Percentiles rank a stretch among this genome's conserved stretches.
These are phyloP conservation scores for Cephus runcator DNA, from an alignment of 2,888 invertebrate genomes.

Conservation along the genomic window DNA sequence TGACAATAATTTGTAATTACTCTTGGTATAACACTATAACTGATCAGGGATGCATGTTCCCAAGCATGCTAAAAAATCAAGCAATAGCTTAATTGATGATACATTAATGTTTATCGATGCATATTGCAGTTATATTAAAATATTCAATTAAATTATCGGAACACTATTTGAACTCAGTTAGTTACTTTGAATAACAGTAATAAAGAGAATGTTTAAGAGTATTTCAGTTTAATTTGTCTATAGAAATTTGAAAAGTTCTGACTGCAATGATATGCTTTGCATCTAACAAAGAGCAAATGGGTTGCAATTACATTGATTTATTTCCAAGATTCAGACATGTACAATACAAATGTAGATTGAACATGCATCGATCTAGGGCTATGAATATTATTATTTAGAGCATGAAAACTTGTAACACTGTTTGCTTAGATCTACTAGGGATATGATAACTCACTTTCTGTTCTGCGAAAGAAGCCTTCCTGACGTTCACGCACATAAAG, in stretches of 20 bases:
- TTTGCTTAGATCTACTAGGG: conserved; percentile 16
- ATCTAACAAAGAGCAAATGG: background rate
- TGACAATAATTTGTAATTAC: background rate
- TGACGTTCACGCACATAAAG: conserved; percentile 87
- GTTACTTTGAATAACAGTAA: background rate
- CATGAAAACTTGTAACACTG: conserved; percentile 13
- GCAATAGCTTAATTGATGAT: background rate
- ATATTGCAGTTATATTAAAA: background rate
- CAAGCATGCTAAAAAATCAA: background rate
- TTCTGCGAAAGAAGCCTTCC: conserved; percentile 90
- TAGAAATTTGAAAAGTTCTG: background rate
- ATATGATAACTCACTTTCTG: conserved; percentile 79
- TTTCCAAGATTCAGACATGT: conserved; percentile 32
- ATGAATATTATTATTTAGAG: conserved; percentile 22
- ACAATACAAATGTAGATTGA: conserved; percentile 25
- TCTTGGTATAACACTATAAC: background rate
- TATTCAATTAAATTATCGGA: background rate
- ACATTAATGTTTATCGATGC: background rate
- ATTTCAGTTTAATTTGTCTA: background rate
- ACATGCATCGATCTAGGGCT: conserved; percentile 34
- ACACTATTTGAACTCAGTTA: background rate
- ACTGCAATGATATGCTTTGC: background rate
- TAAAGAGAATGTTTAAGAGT: too few relatives aligned
- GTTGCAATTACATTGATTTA: conserved; percentile 28
- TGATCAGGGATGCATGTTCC: background rate